Evolutionary conservation across 2,113 vertebrate genomes (phyloP), one percentile per base, ranked within the genome.

Genomic region (Zapus hudsonius): DNA sequence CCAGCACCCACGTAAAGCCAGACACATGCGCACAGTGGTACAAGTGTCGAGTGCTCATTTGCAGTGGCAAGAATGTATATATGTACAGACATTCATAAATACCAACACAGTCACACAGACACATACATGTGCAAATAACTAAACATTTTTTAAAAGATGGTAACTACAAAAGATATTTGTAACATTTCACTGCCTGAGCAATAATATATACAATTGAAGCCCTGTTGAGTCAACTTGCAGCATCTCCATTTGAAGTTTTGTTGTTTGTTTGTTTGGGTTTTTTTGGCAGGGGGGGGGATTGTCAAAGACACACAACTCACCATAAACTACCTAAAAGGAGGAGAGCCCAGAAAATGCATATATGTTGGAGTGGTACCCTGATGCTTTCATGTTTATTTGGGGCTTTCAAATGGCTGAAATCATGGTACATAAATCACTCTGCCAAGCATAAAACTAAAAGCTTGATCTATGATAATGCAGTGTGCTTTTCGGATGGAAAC

Each of bases 231-330:
- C 27, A 85, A 84, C 36, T 83, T 81, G 38, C 31, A 89, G 52
- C 44, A 72, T 92, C 76, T 88, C 59, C 90, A 44, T 64, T 88
- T 89, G 93, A 87, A 73, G 29, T 22, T 59, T 92, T 85, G 75
- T n/a, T n/a, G n/a, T n/a, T n/a, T n/a, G n/a, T n/a, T n/a, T n/a
- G n/a, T n/a, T n/a, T n/a, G n/a, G n/a, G n/a, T n/a, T n/a, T n/a
- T n/a, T n/a, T n/a, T n/a, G n/a, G n/a, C n/a, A n/a, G n/a, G 8
- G 9, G 33, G 29, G 8, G 17, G 38, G 59, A 83, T 79, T 69
- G 47, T 95, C 67, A 92, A 78, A 42, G n/a, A 83, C 22, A 90
- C 11, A n/a, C 27, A 61, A 31, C 61, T 90, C 19, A 11, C 38
- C 59, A 42, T 27, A 8, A 57, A 73, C 15, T 78, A 40, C 59